Percentiles rank a stretch among this genome's conserved stretches.
Evolutionary conservation across 37 sponge, comb jelly and placozoan species (phyloP).

Genomic region (Haliclona indistincta): DNA sequence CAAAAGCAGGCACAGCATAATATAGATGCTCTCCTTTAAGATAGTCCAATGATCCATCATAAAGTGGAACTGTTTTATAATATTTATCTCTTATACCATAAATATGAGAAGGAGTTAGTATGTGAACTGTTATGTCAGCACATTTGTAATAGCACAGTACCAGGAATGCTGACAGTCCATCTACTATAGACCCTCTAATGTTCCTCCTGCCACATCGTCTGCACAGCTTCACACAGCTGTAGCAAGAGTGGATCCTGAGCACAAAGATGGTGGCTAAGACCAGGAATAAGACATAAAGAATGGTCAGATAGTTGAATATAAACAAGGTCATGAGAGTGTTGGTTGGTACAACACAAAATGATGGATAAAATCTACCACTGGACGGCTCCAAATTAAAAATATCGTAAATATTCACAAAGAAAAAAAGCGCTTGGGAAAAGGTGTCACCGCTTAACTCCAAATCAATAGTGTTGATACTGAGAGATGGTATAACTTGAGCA

Average conservation of each 20-base stretch:
- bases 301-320: constrained; percentile 27
- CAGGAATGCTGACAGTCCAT: neutral
- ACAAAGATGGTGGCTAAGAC: neutral
- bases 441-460: neutral
- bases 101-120: neutral
- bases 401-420: constrained; percentile 2
- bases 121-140: neutral
- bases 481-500: constrained; percentile 13
- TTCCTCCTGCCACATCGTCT: neutral
- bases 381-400: constrained; percentile 20
- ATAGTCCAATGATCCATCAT: neutral
- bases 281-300: constrained; percentile 27
- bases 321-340: constrained; percentile 3
- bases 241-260: neutral
- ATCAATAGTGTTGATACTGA: neutral
- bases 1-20: neutral
- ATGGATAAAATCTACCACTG: neutral
- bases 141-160: neutral
- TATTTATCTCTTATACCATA: neutral
- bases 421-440: neutral
- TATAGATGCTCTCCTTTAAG: neutral
- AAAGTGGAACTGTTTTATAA: neutral
- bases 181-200: neutral
- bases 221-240: neutral
- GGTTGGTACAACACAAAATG: constrained; percentile 29